A percentile compares a stretch with the other conserved stretches of the same genome.
Conservation (phyloP, 2,797 vertebrate species). For the Parotocinclus haroldoi region DNA sequence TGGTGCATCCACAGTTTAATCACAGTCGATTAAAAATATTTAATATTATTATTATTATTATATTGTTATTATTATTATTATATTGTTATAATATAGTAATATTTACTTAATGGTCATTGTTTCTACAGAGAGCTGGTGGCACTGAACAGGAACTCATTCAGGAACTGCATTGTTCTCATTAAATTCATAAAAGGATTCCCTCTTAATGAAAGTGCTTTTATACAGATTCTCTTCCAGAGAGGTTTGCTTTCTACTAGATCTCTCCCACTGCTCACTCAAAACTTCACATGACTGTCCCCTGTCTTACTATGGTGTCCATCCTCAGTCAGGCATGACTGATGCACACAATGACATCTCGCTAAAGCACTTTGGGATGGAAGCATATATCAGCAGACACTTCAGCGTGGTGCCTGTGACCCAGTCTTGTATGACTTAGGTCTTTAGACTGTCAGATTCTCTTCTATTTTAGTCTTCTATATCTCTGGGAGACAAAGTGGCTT, state of each 20-base stretch:
- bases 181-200: too few species aligned
- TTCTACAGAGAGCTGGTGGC: too few species aligned
- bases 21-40: too few species aligned
- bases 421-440: not conserved
- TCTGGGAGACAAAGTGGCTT: slow-evolving; percentile 16
- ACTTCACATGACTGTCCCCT: slow-evolving; percentile 12
- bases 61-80: too few species aligned
- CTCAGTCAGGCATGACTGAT: not conserved
- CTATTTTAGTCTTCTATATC: not conserved
- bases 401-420: not conserved
- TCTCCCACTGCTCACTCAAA: slow-evolving; percentile 34
- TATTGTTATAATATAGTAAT: too few species aligned
- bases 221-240: not conserved
- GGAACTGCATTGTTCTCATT: not conserved
- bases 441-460: not conserved
- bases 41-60: too few species aligned
- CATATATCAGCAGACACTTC: not conserved
- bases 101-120: too few species aligned
- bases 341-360: not conserved
- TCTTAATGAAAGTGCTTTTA: not conserved
- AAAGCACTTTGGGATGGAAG: not conserved
- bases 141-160: too few species aligned
- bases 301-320: not conserved
- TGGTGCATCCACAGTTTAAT: too few species aligned
- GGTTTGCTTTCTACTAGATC: slow-evolving; percentile 28